Percentiles rank a stretch among this genome's conserved stretches.
phyloP scores from a whole-genome alignment of 1,140 invertebrate genomes.

The Bombus haemorrhoidalis region DNA sequence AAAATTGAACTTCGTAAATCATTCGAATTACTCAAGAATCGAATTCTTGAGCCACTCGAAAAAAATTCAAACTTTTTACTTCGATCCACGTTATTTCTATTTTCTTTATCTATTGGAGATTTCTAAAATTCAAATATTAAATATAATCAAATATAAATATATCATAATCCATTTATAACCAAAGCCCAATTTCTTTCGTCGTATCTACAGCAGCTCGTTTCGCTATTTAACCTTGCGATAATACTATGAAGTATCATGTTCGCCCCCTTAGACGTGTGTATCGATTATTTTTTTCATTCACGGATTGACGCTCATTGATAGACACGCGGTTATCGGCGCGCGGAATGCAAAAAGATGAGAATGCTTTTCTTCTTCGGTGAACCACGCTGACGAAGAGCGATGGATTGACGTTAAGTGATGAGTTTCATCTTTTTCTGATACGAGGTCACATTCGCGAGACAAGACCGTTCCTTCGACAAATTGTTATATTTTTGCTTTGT shows the following conservation, averaged over 20 bases:
- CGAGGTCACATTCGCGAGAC: background rate
- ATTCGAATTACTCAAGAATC: background rate
- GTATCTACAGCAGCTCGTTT: background rate
- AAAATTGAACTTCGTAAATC: background rate
- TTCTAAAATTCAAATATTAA: background rate
- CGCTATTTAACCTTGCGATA: background rate
- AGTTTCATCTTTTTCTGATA: background rate
- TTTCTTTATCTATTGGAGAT: fast-evolving
- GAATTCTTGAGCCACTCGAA: background rate
- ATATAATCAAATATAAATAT: too few relatives aligned
- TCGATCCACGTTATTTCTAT: background rate
- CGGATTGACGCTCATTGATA: constrained; percentile 43
- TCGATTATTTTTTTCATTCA: constrained; percentile 57
- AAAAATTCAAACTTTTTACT: too few relatives aligned
- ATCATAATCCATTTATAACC: background rate
- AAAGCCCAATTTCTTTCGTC: background rate
- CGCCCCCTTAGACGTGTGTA: background rate
- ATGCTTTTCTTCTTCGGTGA: background rate
- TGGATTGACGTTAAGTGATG: background rate
- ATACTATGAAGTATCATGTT: background rate
- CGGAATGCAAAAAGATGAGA: constrained; percentile 11
- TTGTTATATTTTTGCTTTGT: background rate
- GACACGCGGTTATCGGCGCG: constrained; percentile 29
- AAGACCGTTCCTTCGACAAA: background rate
- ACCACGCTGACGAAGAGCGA: background rate